Conservation (phyloP, 2,113 vertebrate species). For the Paramisgurnus dabryanus region DNA sequence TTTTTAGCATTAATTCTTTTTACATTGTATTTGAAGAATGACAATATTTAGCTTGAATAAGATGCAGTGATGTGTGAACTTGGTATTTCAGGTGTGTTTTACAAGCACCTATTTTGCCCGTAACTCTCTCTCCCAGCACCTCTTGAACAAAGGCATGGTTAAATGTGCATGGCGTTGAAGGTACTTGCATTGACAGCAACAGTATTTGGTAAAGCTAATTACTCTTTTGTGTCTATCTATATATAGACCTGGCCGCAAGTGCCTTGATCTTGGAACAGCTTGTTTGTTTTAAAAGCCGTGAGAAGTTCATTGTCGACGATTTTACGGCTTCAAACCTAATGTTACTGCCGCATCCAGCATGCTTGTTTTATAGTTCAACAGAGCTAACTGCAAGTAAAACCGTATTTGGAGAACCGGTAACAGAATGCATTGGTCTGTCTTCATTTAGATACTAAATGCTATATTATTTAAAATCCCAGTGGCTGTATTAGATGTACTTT, state of each 20-base stretch:
- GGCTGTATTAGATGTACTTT: neutral
- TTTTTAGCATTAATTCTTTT: slow-evolving; percentile 10
- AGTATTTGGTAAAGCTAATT: slow-evolving; percentile 21
- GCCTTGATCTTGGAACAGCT: slow-evolving; percentile 38
- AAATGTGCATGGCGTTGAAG: slow-evolving; percentile 4
- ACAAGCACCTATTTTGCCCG: neutral
- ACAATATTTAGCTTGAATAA: slow-evolving; percentile 4
- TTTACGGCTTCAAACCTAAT: neutral
- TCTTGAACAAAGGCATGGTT: slow-evolving; percentile 20
- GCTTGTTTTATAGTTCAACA: slow-evolving; percentile 6
- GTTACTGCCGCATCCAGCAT: neutral
- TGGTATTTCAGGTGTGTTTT: slow-evolving; percentile 13
- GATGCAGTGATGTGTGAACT: neutral
- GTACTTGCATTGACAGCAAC: slow-evolving; percentile 30
- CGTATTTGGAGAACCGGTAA: neutral
- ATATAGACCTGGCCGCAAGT: slow-evolving; percentile 30
- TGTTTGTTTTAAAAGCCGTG: neutral
- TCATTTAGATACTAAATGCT: slow-evolving; percentile 16
- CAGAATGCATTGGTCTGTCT: neutral
- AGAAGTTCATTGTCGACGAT: neutral
- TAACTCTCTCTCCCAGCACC: slow-evolving; percentile 1
- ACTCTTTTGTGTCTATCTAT: neutral
- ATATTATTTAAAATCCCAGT: slow-evolving; percentile 28
- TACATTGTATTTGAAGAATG: neutral
- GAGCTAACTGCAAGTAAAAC: neutral